Base-by-base conservation (phyloP, 1,140 invertebrate species). In the Nephila pilipes region DNA sequence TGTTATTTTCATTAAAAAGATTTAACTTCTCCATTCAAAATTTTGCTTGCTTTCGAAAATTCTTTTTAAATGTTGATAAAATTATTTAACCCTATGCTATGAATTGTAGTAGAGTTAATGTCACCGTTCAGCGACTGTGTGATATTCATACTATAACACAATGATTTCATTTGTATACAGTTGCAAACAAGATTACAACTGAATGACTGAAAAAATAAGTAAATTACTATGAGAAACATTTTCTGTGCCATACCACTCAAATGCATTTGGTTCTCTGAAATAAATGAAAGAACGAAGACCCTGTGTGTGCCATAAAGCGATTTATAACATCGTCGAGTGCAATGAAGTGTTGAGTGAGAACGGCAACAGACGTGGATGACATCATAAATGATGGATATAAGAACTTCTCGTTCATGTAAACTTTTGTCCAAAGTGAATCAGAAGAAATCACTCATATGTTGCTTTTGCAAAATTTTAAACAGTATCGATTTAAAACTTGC, bases 301-400 rank as follows among this genome's bases (percentile, higher is more conserved):
- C 29, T 32, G 12, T 75, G 25, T 75, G 69, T 75, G 69, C 29
- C 29, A 75, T 32, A 20, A 75, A 75, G 36, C 69, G 16, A 75
- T 75, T 75, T 75, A 75, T 75, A 75, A 75, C 29, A 8, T 16
- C 25, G 3, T 32, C 29, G 29, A 32, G 29, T 2, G 29, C 5
- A 29, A 36, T 12, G 69, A 36, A 32, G 29, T 25, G 29, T 32
- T 36, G 69, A 75, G 25, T 75, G 69, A 75, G 69, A 75, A 75
- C 29, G 18, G 18, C 32, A 20, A 25, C 69, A 75, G 69, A 29
- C 69, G 69, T 36, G 29, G 69, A 32, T 75, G 69, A 32, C 69
- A 75, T 75, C 29, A 18, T 6, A 75, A 36, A 75, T 75, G 69
- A 32, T 65, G 63, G 63, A 65, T 65, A 65, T 65, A n/a, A 75